These are phyloP conservation scores for Amphilophus citrinellus DNA, from an alignment of 2,113 vertebrate species.

Conservation along the genomic window DNA sequence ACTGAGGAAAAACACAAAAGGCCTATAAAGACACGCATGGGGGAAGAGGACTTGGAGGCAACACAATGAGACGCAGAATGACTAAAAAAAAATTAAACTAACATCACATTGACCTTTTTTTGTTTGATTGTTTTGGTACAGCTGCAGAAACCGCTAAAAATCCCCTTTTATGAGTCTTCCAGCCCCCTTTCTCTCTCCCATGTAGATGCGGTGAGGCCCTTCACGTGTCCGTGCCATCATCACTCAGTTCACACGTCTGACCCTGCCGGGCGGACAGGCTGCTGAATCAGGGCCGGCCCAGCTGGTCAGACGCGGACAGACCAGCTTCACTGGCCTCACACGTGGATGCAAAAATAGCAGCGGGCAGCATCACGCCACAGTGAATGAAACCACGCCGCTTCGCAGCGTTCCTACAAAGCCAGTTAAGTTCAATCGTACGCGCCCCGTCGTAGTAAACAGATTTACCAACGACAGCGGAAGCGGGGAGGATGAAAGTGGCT, in stretches of 20 bases:
- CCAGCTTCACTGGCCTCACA: not conserved
- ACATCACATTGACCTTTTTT: not conserved
- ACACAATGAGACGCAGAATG: not conserved
- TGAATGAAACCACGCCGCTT: not conserved
- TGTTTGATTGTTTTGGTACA: not conserved
- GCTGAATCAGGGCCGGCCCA: not conserved
- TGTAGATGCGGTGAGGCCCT: not conserved
- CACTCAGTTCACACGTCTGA: not conserved
- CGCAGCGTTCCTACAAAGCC: not conserved
- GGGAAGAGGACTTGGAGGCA: rapidly evolving
- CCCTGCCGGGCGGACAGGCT: not conserved
- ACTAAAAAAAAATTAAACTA: not conserved
- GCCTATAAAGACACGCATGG: no score
- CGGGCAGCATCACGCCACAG: not conserved
- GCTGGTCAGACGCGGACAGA: not conserved
- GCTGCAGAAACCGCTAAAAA: not conserved
- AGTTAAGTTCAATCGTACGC: not conserved
- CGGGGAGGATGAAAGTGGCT: not conserved
- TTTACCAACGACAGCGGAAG: not conserved
- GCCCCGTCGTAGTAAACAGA: not conserved
- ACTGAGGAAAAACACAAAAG: not conserved
- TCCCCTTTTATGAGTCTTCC: no score
- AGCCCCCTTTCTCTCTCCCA: not conserved
- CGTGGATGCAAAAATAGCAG: constrained; percentile 26
- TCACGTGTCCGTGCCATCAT: not conserved